Evolutionary conservation across 2,888 invertebrate genomes (phyloP), one percentile per base, ranked within the genome.

Genomic region (Hydriomena furcata): DNA sequence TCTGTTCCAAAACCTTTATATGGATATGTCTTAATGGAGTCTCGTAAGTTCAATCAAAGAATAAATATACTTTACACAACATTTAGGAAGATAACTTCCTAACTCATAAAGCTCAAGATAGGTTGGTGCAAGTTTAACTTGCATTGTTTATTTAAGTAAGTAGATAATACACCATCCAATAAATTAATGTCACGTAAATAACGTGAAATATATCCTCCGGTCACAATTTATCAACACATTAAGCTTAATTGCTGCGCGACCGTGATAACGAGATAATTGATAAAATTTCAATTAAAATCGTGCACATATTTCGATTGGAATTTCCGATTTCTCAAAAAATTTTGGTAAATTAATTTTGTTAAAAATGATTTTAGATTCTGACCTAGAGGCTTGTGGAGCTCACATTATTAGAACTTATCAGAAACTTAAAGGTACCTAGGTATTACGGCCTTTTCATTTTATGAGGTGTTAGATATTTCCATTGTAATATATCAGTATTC

Each of bases 181-280:
- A 49, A 43, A 43, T 43, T 25, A 32, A 30, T 27, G 28, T 31
- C 24, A 37, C 32, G 20, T 38, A 44, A 38, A 44, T 44, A 38
- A 38, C 17, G 54, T 57, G 38, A 59, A 58, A 65, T 63, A 60
- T 60, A 61, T 55, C 53, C 61, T 56, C 55, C 52, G 49, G 56
- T 43, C 53, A 50, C 58, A 65, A 64, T 70, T 58, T 61, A 63
- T 68, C 59, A 69, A 60, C 60, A 53, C 55, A 63, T 63, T 61
- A 61, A 55, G 61, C 61, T 60, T 65, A 60, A 68, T 64, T 63
- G 61, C 61, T 49, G 49, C 55, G 46, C 44, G 38, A 54, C 54
- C 52, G 42, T 51, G 57, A 63, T 63, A 59, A 65, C 56, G 56
- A 31, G 38, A 43, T 43, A 40, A 43, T 38, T 52, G 43, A 43